A percentile compares a stretch with the other conserved stretches of the same genome.
Evolutionary conservation across 2,888 invertebrate species (phyloP).

Genomic region (Rhimphoctona megacephalus): DNA sequence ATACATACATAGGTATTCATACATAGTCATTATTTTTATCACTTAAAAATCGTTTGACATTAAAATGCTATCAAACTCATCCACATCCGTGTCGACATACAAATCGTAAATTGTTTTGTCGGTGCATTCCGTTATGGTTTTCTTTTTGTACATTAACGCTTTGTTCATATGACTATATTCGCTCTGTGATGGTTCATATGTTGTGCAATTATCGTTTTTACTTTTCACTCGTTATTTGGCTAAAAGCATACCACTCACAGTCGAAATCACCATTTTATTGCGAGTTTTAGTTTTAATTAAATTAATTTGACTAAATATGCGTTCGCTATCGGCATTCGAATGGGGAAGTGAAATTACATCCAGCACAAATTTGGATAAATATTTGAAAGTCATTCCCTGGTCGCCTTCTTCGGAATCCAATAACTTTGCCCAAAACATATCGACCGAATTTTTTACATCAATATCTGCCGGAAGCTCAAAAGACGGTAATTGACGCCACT

Average conservation of each 20-base stretch:
- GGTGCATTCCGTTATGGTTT: not conserved
- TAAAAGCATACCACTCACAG: slow-evolving; percentile 47
- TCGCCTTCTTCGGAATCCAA: no score
- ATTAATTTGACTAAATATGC: no score
- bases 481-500: no score
- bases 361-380: no score
- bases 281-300: not conserved
- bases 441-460: no score
- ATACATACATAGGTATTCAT: no score
- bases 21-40: not conserved
- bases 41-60: slow-evolving; percentile 17
- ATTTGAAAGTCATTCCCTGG: no score
- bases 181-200: not conserved
- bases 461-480: no score
- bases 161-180: slow-evolving; percentile 21
- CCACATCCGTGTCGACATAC: slow-evolving; percentile 10
- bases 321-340: no score
- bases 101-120: not conserved
- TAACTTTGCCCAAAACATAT: no score
- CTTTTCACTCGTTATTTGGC: slow-evolving; percentile 1
- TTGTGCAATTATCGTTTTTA: slow-evolving; percentile 1
- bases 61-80: slow-evolving; percentile 9
- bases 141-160: slow-evolving; percentile 13
- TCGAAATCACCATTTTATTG: slow-evolving; percentile 44
- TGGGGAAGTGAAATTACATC: no score